Conservation (phyloP, 2,113 vertebrate species). For the Dendrocopos noguchii region DNA sequence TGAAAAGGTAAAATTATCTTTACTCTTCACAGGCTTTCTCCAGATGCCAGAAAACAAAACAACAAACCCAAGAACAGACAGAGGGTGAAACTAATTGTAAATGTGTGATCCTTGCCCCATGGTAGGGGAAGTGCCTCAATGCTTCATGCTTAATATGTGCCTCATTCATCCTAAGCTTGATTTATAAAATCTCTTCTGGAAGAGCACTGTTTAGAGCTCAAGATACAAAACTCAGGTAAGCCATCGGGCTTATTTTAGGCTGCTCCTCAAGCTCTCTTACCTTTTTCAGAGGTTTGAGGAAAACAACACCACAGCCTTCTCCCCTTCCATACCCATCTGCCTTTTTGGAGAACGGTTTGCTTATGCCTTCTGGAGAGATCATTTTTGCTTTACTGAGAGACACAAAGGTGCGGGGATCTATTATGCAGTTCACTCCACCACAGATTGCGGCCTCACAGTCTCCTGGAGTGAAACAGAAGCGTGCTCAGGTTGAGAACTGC, state of each 20-base stretch:
- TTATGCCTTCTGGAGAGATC: conserved; percentile 84
- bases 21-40: background rate
- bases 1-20: background rate
- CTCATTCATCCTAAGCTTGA: background rate
- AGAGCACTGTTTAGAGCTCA: background rate
- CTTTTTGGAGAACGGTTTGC: conserved; percentile 83
- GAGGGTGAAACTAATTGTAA: background rate
- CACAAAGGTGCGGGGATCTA: conserved; percentile 82
- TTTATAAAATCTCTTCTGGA: background rate
- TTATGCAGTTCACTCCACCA: conserved; percentile 86
- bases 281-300: conserved; percentile 83
- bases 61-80: background rate
- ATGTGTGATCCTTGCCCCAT: background rate
- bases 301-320: conserved; percentile 86
- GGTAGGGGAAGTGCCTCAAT: background rate
- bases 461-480: conserved; percentile 67
- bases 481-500: background rate
- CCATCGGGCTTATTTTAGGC: background rate
- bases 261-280: conserved; percentile 52
- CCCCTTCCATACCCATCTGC: conserved; percentile 88
- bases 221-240: background rate
- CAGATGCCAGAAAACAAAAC: background rate
- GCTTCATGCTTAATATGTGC: background rate
- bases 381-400: conserved; percentile 87
- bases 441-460: conserved; percentile 87